phyloP scores from a whole-genome alignment of 2,113 vertebrate genomes.

The Eretmochelys imbricata region DNA sequence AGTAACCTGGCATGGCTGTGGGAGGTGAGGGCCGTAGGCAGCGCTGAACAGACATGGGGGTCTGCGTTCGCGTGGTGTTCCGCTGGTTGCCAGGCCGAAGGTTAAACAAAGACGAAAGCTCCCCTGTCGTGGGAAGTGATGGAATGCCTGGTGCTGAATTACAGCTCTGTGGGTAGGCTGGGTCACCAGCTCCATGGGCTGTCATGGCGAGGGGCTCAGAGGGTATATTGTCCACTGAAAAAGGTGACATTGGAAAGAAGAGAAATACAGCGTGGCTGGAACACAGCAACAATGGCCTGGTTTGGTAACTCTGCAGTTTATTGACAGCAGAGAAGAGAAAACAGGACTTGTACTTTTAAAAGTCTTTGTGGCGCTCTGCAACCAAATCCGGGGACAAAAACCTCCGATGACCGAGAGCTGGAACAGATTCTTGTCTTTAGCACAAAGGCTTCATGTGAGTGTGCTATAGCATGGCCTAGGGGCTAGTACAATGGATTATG shows the following conservation, averaged over 20 bases:
- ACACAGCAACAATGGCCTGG: background rate
- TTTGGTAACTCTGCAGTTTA: too few relatives aligned
- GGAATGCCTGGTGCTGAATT: background rate
- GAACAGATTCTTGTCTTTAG: background rate
- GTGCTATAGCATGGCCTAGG: background rate
- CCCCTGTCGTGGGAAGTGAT: background rate
- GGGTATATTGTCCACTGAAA: background rate
- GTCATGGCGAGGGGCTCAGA: background rate
- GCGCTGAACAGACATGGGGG: fast-evolving
- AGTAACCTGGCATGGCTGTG: background rate
- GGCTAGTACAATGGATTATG: background rate
- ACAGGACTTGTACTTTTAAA: background rate
- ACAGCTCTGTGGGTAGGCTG: background rate
- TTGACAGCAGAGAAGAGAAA: background rate
- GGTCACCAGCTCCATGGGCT: background rate
- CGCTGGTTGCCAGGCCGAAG: fast-evolving
- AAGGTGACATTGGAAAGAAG: background rate
- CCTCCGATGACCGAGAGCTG: background rate
- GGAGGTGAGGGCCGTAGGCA: fast-evolving
- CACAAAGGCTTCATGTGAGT: background rate
- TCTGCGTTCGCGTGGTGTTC: fast-evolving
- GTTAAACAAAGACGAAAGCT: background rate
- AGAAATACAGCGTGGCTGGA: background rate
- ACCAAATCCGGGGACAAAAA: background rate
- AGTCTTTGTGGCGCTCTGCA: background rate